Evolutionary conservation across 92 coral and sea anemone genomes (phyloP).

Genomic region (Chrysogorgia sp.): DNA sequence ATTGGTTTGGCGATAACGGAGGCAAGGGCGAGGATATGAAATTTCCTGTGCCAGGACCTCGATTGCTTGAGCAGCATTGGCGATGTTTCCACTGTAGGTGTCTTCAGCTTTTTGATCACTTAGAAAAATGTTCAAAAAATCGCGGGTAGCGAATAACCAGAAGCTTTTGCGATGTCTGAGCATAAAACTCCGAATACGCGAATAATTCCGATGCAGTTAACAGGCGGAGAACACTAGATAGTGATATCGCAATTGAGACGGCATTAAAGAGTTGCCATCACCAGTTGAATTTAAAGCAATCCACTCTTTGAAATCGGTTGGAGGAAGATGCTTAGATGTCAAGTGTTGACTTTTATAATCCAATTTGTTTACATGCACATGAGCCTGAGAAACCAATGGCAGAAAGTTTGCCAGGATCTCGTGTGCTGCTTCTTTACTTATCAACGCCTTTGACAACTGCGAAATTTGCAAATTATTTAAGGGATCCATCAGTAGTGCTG

Average conservation of each 20-base stretch:
- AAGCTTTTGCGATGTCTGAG: not conserved
- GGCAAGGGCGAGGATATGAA: conserved; percentile 49
- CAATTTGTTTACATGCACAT: not conserved
- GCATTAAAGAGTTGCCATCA: conserved; percentile 5
- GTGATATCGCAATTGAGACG: conserved; percentile 30
- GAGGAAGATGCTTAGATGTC: not conserved
- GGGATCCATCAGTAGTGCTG: too few relatives aligned
- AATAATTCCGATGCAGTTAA: conserved; percentile 48
- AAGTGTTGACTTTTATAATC: not conserved
- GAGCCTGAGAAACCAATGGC: not conserved
- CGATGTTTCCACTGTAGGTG: not conserved
- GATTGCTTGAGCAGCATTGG: conserved; percentile 25
- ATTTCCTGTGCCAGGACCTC: conserved; percentile 38
- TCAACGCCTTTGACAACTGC: conserved; percentile 15
- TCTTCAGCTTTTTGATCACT: too few relatives aligned
- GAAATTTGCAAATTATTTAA: conserved; percentile 7
- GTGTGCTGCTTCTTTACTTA: conserved; percentile 3
- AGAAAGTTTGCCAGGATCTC: conserved; percentile 7
- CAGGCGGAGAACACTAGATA: conserved; percentile 50
- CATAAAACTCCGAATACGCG: conserved; percentile 46
- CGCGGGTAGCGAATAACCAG: not conserved
- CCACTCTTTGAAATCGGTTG: not conserved
- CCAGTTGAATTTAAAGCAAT: not conserved
- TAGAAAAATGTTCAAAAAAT: too few relatives aligned
- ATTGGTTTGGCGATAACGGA: conserved; percentile 48